Base-by-base conservation (phyloP, 2,888 invertebrate species). In the Iselma pallidipennis region DNA sequence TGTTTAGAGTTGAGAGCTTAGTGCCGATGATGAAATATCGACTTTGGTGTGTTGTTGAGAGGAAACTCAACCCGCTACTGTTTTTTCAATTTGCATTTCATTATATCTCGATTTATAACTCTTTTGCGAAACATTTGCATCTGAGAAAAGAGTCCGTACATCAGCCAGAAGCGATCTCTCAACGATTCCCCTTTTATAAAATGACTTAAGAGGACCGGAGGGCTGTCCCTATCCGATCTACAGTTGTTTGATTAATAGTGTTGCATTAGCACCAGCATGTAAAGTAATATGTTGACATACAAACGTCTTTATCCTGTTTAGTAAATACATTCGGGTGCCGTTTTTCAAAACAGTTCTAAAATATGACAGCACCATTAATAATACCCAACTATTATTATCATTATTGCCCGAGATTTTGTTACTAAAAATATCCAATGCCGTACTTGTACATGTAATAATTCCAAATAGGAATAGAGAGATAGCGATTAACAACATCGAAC, bases 401-500 rank as follows among this genome's bases (percentile, higher is more conserved):
- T 49, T 49, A 49, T 50, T 50, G 51, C 23, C 25, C 23, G 23
- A 31, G 21, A 33, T 57, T 50, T 37, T 31, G 16, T 37, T 16
- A 16, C 6, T 37, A 50, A 42, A 57, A 57, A 49, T 56, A 56
- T 33, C 16, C n/a, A n/a, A n/a, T 14, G 50, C n/a, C 33, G 49
- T 16, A 49, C 49, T 31, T 14, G 5, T 45, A 23, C n/a, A 45
- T 23, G 45, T 23, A 51, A 57, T 57, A 52, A 57, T 57, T 57
- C 52, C 51, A 57, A 52, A 33, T 42, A 42, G 51, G 57, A 71
- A 68, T 45, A 45, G 45, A 45, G 12, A 45, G 45, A 45, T 45
- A 21, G 19, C 12, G 72, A 73, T 73, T 71, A 69, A 73, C 71
- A 69, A 62, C 66, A 57, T 57, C 64, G 66, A 66, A 68, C 67